Evolutionary conservation across 2,888 invertebrate species (phyloP).

Genomic region (Blomia tropicalis): DNA sequence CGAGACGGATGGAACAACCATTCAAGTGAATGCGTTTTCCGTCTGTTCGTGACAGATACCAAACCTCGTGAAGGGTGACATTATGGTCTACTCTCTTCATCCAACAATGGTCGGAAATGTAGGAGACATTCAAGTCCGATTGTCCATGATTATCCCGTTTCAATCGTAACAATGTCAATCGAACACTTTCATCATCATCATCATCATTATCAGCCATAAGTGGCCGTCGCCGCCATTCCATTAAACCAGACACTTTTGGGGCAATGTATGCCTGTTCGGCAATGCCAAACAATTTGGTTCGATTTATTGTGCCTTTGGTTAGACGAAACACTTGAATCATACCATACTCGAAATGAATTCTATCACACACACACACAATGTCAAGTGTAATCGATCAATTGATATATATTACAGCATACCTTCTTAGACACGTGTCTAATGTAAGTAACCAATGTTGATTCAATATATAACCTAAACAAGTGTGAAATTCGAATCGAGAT

Average conservation of each 20-base stretch:
- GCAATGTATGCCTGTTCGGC: too few species aligned
- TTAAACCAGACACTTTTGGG: too few species aligned
- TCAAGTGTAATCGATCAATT: too few species aligned
- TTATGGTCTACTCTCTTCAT: neutral
- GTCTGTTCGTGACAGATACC: too few species aligned
- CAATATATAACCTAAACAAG: neutral
- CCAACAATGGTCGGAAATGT: neutral
- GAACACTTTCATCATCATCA: neutral
- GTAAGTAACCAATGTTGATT: neutral
- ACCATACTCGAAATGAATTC: neutral
- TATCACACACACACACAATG: neutral
- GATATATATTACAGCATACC: neutral
- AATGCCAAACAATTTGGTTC: too few species aligned
- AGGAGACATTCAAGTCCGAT: neutral
- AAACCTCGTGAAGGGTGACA: too few species aligned
- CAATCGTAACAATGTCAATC: neutral
- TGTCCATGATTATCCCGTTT: neutral
- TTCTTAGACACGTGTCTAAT: neutral
- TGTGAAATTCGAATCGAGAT: neutral
- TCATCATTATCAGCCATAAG: neutral
- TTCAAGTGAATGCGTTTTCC: too few species aligned
- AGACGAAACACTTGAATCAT: constrained; percentile 2
- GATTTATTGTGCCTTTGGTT: too few species aligned
- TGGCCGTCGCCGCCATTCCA: too few species aligned
- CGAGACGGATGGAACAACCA: too few species aligned